These are phyloP conservation scores for Lasioglossum calceatum DNA, from an alignment of 2,888 invertebrate genomes.

Conservation along the genomic window DNA sequence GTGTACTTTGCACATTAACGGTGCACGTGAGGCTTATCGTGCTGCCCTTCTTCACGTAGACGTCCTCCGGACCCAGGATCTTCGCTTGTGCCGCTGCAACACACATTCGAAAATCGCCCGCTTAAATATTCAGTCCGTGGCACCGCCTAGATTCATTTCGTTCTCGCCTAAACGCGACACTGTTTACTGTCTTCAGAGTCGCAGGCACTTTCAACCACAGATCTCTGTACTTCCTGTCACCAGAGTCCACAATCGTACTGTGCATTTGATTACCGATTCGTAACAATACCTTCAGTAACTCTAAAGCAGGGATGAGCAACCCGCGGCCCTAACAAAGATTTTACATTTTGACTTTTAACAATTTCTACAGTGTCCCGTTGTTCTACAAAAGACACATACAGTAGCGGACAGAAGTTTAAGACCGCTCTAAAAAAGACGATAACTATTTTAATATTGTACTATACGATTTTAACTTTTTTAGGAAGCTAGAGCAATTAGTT, in stretches of 20 bases:
- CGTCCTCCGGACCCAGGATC: constrained; percentile 94
- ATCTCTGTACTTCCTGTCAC: not conserved
- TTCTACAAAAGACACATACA: too few species aligned
- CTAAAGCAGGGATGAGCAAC: too few species aligned
- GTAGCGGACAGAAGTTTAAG: too few species aligned
- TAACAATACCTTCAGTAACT: not conserved
- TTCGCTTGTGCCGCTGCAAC: constrained; percentile 94
- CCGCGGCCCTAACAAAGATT: too few species aligned
- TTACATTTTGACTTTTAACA: too few species aligned
- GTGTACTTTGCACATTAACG: constrained; percentile 94
- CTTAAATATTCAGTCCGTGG: constrained; percentile 55
- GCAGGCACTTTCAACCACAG: not conserved
- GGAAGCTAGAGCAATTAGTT: too few species aligned
- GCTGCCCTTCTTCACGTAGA: constrained; percentile 95
- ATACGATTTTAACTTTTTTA: too few species aligned
- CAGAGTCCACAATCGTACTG: not conserved
- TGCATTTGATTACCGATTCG: not conserved
- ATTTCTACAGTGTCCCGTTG: too few species aligned
- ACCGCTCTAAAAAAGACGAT: too few species aligned
- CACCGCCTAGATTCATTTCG: constrained; percentile 28
- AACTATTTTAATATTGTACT: too few species aligned
- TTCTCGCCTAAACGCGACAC: constrained; percentile 2
- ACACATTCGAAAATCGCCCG: constrained; percentile 74
- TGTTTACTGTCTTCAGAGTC: not conserved
- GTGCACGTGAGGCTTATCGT: constrained; percentile 95